A percentile compares a stretch with the other conserved stretches of the same genome.
phyloP scores from a whole-genome alignment of 2,113 vertebrate genomes.

The Rhipidura dahli region DNA sequence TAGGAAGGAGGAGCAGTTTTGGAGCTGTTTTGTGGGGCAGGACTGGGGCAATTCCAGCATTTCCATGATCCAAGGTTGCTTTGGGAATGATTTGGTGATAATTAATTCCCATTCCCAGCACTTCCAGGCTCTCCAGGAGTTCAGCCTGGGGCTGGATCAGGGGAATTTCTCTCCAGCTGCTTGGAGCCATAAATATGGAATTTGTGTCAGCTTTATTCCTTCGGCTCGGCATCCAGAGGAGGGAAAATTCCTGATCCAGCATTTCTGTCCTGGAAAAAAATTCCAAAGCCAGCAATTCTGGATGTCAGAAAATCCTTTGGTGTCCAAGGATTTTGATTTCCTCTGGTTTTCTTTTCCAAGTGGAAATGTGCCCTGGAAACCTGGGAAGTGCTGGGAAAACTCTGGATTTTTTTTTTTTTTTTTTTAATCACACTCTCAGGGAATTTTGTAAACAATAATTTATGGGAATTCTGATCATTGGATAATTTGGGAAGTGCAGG shows the following conservation, averaged over 20 bases:
- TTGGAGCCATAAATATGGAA: neutral
- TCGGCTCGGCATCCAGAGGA: neutral
- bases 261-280: neutral
- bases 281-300: neutral
- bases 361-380: neutral
- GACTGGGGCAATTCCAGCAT: neutral
- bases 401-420: accelerated
- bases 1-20: neutral
- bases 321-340: neutral
- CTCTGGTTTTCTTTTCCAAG: neutral
- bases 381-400: neutral
- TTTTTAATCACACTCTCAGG: neutral
- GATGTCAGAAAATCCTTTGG: neutral
- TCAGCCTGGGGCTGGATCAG: neutral
- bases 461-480: neutral
- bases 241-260: neutral
- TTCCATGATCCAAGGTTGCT: accelerated
- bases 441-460: no score
- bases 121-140: neutral
- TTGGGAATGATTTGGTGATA: neutral
- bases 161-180: neutral
- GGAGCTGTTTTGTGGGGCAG: neutral
- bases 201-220: neutral
- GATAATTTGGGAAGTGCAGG: neutral
- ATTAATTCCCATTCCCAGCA: neutral